Base-by-base conservation (phyloP, 2,797 vertebrate genomes). In the Choloepus didactylus region DNA sequence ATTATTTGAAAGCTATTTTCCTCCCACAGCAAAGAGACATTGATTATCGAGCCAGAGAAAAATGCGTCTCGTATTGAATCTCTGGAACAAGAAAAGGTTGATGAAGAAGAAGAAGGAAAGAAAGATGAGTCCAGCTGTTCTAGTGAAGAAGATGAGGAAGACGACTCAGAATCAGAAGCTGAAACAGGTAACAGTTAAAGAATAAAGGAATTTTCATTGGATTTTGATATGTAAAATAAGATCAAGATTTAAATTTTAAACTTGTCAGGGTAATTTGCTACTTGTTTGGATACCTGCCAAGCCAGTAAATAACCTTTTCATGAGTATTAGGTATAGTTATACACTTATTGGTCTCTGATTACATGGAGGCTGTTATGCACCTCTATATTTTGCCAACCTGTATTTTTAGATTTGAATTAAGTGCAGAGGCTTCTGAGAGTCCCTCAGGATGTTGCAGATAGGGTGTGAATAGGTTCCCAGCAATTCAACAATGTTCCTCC, bases 91-190 rank as follows among this genome's bases (percentile, higher is more conserved):
- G 99, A 99, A 98, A 99, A 99, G 97, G 99, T 98, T 95, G 99
- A 99, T 89, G 99, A 99, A 81, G 99, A 99, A 90, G 99, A 99
- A 89, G 99, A 99, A 96, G 99, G 99, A 56, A 99, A 99, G 98
- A 99, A 99, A 98, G 99, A 99, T 95, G 99, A 99, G 95, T 99
- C 99, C 0, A 99, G 99, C 98, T 99, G 99, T 97, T 99, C 99
- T 95, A 99, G 99, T 96, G 99, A 99, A 97, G 99, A 99, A 94
- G 99, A 99, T 44, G 99, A 99, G 8, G 99, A 99, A 90, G 99
- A 99, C 31, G 99, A 99, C 95, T 99, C 99, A 0, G 99, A 99
- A 98, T 99, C 99, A 0, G 99, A 99, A 98, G 99, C 98, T 72
- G 99, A 99, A 99, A 99, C 99, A 97, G 99, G 99, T 99, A 97